Evolutionary conservation across 2,797 vertebrate species (phyloP).

Genomic region (Acanthopagrus latus): DNA sequence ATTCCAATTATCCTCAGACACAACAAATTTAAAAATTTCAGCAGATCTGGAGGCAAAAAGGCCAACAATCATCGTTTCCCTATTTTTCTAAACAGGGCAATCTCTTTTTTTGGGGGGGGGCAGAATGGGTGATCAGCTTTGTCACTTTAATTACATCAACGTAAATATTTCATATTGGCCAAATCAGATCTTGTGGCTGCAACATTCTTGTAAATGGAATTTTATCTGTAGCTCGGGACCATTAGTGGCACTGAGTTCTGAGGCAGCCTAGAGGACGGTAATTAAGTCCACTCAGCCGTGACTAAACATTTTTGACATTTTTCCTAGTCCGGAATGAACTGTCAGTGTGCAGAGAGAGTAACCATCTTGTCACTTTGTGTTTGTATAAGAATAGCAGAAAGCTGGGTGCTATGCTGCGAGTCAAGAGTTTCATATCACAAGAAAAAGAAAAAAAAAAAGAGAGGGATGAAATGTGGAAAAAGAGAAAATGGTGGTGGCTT

Average conservation of each 20-base stretch:
- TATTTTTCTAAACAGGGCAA: slow-evolving; percentile 60
- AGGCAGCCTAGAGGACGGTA: slow-evolving; percentile 93
- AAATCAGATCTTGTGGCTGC: slow-evolving; percentile 96
- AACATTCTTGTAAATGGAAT: slow-evolving; percentile 97
- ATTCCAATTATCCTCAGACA: slow-evolving; percentile 32
- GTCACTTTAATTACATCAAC: slow-evolving; percentile 95
- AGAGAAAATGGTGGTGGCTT: slow-evolving; percentile 57
- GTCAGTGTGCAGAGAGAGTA: slow-evolving; percentile 94
- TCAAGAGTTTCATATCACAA: slow-evolving; percentile 71
- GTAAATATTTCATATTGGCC: slow-evolving; percentile 98
- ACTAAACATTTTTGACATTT: slow-evolving; percentile 99
- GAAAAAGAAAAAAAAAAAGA: slow-evolving; percentile 23
- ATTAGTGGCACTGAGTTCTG: slow-evolving; percentile 93
- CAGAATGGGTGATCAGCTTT: slow-evolving; percentile 80
- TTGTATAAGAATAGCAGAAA: slow-evolving; percentile 88
- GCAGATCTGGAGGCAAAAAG: slow-evolving; percentile 48
- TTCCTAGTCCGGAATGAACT: slow-evolving; percentile 97
- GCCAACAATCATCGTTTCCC: slow-evolving; percentile 49
- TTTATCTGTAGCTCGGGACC: slow-evolving; percentile 96
- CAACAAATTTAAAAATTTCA: slow-evolving; percentile 36
- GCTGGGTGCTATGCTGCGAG: slow-evolving; percentile 80
- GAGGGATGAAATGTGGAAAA: slow-evolving; percentile 54
- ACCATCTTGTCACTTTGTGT: slow-evolving; percentile 95
- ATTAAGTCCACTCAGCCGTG: slow-evolving; percentile 99
- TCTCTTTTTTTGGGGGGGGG: slow-evolving; percentile 45